Conservation (phyloP, 1,140 invertebrate species). For the Medauroidea extradentata region DNA sequence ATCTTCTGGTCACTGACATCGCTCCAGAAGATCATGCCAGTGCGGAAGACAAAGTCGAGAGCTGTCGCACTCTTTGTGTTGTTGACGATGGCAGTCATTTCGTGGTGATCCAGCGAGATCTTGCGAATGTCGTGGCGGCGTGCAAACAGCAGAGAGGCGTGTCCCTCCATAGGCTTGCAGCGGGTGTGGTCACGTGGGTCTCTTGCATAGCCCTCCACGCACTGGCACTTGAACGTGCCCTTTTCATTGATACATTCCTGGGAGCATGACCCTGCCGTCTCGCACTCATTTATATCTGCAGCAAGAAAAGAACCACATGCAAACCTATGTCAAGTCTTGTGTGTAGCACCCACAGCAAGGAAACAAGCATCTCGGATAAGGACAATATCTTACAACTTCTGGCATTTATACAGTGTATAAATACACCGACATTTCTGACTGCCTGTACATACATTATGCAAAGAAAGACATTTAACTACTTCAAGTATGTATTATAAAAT, state of each 20-base stretch:
- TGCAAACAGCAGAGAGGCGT: constrained; percentile 78
- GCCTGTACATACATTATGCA: no score
- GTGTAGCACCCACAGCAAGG: no score
- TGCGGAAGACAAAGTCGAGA: constrained; percentile 84
- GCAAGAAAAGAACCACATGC: no score
- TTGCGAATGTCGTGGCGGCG: constrained; percentile 83
- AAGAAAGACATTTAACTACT: no score
- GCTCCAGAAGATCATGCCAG: constrained; percentile 93
- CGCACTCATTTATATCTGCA: constrained; percentile 90
- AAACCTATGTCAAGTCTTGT: no score
- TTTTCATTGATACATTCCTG: constrained; percentile 89
- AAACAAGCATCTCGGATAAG: no score
- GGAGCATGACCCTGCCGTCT: constrained; percentile 82
- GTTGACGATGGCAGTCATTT: constrained; percentile 86
- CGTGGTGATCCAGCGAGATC: constrained; percentile 81
- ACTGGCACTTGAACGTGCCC: constrained; percentile 90
- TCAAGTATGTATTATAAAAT: no score
- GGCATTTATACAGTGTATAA: no score
- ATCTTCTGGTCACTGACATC: constrained; percentile 86
- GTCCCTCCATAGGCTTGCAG: constrained; percentile 84
- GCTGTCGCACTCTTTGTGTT: constrained; percentile 82
- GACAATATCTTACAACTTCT: no score
- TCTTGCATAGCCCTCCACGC: constrained; percentile 77
- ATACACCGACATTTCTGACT: no score
- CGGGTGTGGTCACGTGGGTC: constrained; percentile 76